phyloP scores from a whole-genome alignment of 2,797 vertebrate species.

The Dromococcyx pavoninus region DNA sequence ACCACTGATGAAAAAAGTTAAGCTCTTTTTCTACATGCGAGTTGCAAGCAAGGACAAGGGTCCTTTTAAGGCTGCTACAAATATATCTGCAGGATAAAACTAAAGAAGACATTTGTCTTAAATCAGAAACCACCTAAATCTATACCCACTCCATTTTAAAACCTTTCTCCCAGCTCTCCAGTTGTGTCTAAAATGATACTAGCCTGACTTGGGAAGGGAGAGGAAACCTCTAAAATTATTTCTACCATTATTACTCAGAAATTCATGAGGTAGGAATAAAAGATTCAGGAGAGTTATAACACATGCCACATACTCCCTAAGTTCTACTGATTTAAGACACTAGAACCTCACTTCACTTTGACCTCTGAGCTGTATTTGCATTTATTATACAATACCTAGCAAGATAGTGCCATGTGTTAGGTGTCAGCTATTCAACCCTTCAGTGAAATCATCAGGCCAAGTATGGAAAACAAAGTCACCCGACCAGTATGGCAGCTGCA shows the following conservation, averaged over 20 bases:
- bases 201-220: conserved; percentile 6
- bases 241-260: conserved; percentile 1
- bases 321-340: conserved; percentile 25
- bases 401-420: not conserved
- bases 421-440: not conserved
- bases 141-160: not conserved
- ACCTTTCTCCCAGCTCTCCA: not conserved
- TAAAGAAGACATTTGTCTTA: not conserved
- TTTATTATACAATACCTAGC: conserved; percentile 44
- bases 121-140: not conserved
- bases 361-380: conserved; percentile 8
- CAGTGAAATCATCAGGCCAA: not conserved
- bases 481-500: not conserved
- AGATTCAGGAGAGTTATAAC: not conserved
- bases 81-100: not conserved
- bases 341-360: not conserved
- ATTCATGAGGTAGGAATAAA: conserved; percentile 2
- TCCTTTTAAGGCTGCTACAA: not conserved
- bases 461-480: not conserved
- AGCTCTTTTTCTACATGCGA: not conserved
- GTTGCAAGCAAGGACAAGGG: not conserved
- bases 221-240: conserved; percentile 26
- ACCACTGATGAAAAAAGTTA: not conserved
- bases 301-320: not conserved
- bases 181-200: not conserved